These are phyloP conservation scores for Liposcelis brunnea DNA, from an alignment of 2,888 invertebrate genomes.

Conservation along the genomic window DNA sequence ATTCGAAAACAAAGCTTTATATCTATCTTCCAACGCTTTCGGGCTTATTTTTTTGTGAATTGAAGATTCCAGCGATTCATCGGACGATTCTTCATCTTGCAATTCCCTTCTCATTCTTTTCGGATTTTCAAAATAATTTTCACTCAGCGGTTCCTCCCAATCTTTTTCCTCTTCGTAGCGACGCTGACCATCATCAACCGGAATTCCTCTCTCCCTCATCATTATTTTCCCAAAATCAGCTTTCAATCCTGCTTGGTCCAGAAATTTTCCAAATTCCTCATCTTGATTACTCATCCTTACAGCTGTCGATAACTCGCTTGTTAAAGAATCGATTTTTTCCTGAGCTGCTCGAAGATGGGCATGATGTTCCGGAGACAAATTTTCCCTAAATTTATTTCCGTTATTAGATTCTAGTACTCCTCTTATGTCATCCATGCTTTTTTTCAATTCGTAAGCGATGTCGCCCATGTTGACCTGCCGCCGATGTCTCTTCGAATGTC, in stretches of 20 bases:
- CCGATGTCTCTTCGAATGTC: background rate
- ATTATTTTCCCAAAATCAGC: constrained; percentile 2
- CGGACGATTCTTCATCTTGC: background rate
- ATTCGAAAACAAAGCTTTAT: background rate
- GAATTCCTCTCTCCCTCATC: background rate
- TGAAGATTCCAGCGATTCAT: no score
- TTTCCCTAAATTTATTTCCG: background rate
- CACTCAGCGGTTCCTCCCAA: background rate
- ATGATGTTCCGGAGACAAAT: background rate
- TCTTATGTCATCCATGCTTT: background rate
- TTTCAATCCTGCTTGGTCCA: constrained; percentile 1
- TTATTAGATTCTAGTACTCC: background rate
- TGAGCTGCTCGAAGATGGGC: background rate
- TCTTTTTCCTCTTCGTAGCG: background rate
- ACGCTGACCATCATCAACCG: background rate
- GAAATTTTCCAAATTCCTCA: constrained; percentile 4
- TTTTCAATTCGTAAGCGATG: background rate
- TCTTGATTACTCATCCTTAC: background rate
- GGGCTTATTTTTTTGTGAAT: no score
- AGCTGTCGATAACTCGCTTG: background rate
- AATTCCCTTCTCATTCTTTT: background rate
- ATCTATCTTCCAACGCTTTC: background rate
- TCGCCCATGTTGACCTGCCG: background rate
- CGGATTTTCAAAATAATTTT: no score
- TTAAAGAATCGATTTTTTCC: background rate